phyloP scores from a whole-genome alignment of 2,797 vertebrate species.

The Arrhamphus sclerolepis region DNA sequence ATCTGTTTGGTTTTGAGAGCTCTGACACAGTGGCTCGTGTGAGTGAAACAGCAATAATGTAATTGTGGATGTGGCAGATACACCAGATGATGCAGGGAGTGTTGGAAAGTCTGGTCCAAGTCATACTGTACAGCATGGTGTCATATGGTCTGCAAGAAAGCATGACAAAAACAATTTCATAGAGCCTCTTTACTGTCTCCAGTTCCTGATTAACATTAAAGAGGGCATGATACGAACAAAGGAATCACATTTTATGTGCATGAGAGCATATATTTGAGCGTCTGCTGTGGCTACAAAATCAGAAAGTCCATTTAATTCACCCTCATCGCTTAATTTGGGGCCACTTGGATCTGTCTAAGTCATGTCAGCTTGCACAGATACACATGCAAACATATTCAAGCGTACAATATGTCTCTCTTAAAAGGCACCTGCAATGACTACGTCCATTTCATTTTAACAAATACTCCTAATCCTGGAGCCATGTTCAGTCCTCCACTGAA shows the following conservation, averaged over 20 bases:
- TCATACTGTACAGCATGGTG: constrained; percentile 67
- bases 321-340: too few relatives aligned
- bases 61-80: constrained; percentile 77
- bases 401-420: too few relatives aligned
- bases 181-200: constrained; percentile 30
- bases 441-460: constrained; percentile 20
- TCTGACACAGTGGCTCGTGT: constrained; percentile 79
- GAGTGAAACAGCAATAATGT: constrained; percentile 80
- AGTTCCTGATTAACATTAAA: constrained; percentile 35
- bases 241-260: too few relatives aligned
- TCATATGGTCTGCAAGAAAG: constrained; percentile 72
- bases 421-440: constrained; percentile 25
- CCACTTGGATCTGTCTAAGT: too few relatives aligned
- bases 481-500: constrained; percentile 28
- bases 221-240: not conserved
- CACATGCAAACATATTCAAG: too few relatives aligned
- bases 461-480: not conserved
- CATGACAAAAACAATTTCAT: constrained; percentile 62
- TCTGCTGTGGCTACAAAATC: too few relatives aligned
- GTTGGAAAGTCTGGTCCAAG: constrained; percentile 72
- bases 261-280: too few relatives aligned
- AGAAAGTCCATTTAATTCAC: too few relatives aligned
- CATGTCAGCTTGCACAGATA: too few relatives aligned
- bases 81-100: constrained; percentile 76
- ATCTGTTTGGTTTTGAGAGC: constrained; percentile 82